Evolutionary conservation across 1,140 invertebrate genomes (phyloP), one percentile per base, ranked within the genome.

Genomic region (Macrosteles quadrilineatus): DNA sequence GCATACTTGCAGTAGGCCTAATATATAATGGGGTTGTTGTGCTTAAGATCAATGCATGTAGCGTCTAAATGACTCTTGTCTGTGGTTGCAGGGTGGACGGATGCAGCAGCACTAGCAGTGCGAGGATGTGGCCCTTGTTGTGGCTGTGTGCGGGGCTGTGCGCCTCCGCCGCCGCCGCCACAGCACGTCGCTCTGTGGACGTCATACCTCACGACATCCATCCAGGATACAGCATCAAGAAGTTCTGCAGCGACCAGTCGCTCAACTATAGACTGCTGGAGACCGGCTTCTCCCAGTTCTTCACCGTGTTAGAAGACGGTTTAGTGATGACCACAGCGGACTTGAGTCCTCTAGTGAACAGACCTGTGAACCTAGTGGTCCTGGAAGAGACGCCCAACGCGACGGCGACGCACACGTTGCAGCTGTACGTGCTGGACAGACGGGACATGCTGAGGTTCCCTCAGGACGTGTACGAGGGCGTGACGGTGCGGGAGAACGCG

Each of bases 271-370:
- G 85, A 21, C 81, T 93, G 14, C 78, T 93, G 73, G 90, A 93
- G 72, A 91, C 87, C 23, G 91, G 88, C 53, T 92, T 87, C 78
- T 90, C 90, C 12, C 86, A 91, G 62, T 95, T 89, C 77, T 96
- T 96, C 78, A 90, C 93, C 0, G 87, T 96, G 31, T 85, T 96
- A n/a, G 87, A 91, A 62, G 90, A 94, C 79, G 94, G 94, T 25
- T 85, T 95, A 50, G 87, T 96, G 9, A 96, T 96, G 93, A 95
- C 93, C 19, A 95, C 93, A 1, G 87, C 91, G 1, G 92, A 94
- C 74, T 82, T 95, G 2, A 86, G 87, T 25, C 90, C 92, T 2
- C 79, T 96, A n/a, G 85, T 93, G 29, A 89, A 94, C 77, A 84
- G 87, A 50, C 90, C 91, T 0, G 86, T 96, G 6, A 89, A 91